Evolutionary conservation across 2,888 invertebrate species (phyloP).

Genomic region (Odontomyia ornata): DNA sequence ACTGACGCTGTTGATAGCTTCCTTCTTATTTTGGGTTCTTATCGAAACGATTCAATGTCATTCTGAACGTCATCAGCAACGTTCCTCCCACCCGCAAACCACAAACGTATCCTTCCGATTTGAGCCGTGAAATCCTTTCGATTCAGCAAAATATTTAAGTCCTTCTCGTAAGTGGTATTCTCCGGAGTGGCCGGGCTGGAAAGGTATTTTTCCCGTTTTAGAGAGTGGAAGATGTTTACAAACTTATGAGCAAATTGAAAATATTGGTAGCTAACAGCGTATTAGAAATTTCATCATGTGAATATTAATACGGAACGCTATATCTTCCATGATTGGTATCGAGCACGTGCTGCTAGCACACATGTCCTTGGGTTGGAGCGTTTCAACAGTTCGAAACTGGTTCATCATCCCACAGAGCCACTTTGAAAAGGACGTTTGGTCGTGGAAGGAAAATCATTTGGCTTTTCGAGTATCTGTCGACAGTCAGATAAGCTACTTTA

Average conservation of each 20-base stretch:
- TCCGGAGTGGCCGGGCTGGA: neutral
- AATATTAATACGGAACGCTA: too few relatives aligned
- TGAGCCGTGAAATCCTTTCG: neutral
- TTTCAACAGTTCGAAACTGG: too few relatives aligned
- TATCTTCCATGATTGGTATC: too few relatives aligned
- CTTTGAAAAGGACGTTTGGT: neutral
- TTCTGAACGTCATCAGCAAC: neutral
- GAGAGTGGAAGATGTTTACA: neutral
- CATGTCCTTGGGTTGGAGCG: too few relatives aligned
- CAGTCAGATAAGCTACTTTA: neutral
- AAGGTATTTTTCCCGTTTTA: neutral
- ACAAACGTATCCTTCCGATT: neutral
- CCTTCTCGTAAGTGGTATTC: neutral
- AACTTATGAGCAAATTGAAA: too few relatives aligned
- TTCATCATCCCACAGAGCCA: neutral
- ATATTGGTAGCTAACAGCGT: too few relatives aligned
- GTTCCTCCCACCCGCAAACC: too few relatives aligned
- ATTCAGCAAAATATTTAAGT: constrained; percentile 3
- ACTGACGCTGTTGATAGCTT: too few relatives aligned
- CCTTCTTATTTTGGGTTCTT: too few relatives aligned
- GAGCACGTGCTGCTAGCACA: too few relatives aligned
- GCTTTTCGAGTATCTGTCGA: neutral
- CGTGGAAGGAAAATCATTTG: neutral
- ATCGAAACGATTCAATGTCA: neutral
- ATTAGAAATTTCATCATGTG: too few relatives aligned